Evolutionary conservation across 92 coral and sea anemone species (phyloP), one percentile per base, ranked within the genome.

Genomic region (Palythoa grandiflora): DNA sequence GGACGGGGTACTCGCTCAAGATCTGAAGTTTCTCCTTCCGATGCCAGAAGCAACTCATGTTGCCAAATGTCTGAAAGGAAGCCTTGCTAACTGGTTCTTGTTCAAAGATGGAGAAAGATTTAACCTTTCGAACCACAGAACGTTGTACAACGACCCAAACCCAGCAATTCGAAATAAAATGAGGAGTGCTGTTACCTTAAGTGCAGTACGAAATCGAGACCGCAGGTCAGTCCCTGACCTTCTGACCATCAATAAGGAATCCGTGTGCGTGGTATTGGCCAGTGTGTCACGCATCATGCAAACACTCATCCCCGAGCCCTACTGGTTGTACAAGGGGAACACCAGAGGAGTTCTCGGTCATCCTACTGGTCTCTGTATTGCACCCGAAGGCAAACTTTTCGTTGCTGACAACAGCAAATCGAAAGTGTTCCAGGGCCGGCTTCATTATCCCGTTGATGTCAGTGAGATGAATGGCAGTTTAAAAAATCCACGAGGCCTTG

Each of bases 21-120:
- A 87, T 71, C 73, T 87, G 63, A 70, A 78, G 35, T 87, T 78
- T 50, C 61, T 87, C 9, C 16, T 68, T 68, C 85, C 90, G 36
- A 35, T 86, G 19, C 89, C 84, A 86, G 89, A 86, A 40, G 83
- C 75, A 19, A 75, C 83, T 50, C 75, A 86, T 59, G 63, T 83
- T 50, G 92, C 77, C 5, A 89, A 89, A 40, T 89, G 92, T 85
- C 36, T 84, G 47, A 89, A 89, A 51, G 75, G 76, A 14, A 76
- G 85, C 89, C 28, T 89, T 66, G 89, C 89, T 2, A 89, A 85
- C 89, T 89, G 92, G 89, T 89, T 89, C 76, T 14, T 89, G 54
- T 85, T 37, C 73, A 78, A 86, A 19, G 71, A 12, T 6, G 87
- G 87, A n/a, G 92, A 90, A 72, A 68, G 90, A 50, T 90, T 90